phyloP scores from a whole-genome alignment of 2,113 vertebrate species.

The Syngnathus scovelli region DNA sequence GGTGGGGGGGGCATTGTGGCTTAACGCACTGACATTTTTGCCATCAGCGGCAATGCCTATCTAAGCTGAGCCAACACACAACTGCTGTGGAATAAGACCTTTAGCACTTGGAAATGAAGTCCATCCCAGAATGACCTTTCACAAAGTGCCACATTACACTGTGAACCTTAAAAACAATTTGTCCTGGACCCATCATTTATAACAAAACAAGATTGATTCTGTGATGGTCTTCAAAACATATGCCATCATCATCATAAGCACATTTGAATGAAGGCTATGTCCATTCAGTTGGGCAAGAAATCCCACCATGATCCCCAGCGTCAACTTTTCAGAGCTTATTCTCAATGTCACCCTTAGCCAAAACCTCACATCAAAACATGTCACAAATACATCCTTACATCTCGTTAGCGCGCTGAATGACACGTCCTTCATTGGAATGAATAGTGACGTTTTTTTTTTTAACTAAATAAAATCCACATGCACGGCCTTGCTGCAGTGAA shows the following conservation, averaged over 20 bases:
- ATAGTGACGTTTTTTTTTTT: neutral
- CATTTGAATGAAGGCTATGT: conserved; percentile 6
- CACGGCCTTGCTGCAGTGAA: neutral
- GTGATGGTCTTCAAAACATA: neutral
- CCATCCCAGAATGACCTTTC: conserved; percentile 40
- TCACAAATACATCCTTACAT: neutral
- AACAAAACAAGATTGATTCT: conserved; percentile 27
- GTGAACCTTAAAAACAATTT: conserved; percentile 28
- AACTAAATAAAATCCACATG: neutral
- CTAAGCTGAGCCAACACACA: conserved; percentile 26
- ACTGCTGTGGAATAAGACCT: conserved; percentile 20
- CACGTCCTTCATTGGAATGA: neutral
- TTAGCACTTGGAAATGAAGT: conserved; percentile 39
- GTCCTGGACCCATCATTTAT: conserved; percentile 19
- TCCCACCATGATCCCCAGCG: neutral
- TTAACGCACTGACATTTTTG: conserved; percentile 51
- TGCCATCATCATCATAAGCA: neutral
- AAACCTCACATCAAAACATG: conserved; percentile 1
- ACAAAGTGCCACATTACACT: conserved; percentile 22
- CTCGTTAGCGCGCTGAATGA: neutral
- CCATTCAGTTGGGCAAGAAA: conserved; percentile 13
- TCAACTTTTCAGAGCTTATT: neutral
- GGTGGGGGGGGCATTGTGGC: conserved; percentile 5
- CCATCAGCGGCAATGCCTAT: conserved; percentile 36
- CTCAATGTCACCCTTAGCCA: neutral